A percentile compares a stretch with the other conserved stretches of the same genome.
Conservation (phyloP, 2,797 vertebrate species). For the Chaenodraco wilsoni region DNA sequence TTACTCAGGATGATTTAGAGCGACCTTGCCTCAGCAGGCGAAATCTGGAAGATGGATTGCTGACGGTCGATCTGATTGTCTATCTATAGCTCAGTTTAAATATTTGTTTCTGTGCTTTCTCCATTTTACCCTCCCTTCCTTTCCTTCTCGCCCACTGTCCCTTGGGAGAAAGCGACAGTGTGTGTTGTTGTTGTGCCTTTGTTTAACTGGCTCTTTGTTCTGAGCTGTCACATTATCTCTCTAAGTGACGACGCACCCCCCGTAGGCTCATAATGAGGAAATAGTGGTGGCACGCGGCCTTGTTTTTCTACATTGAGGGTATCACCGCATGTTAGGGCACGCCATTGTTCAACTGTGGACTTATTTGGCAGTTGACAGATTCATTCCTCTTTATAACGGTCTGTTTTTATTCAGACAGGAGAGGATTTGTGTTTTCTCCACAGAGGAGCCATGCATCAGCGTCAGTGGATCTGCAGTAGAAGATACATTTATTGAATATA, state of each 20-base stretch:
- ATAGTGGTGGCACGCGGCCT: constrained; percentile 42
- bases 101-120: constrained; percentile 18
- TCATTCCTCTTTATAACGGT: constrained; percentile 12
- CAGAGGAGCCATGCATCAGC: too few species aligned
- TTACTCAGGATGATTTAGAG: constrained; percentile 60
- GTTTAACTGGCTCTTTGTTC: constrained; percentile 73
- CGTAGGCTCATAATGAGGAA: constrained; percentile 72
- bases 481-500: constrained; percentile 4
- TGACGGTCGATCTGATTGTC: constrained; percentile 48
- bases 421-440: not conserved
- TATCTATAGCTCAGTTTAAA: constrained; percentile 33
- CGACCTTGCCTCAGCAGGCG: constrained; percentile 26
- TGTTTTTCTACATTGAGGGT: constrained; percentile 46
- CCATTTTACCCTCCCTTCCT: not conserved
- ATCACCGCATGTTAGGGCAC: constrained; percentile 36
- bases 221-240: constrained; percentile 75
- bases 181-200: constrained; percentile 53
- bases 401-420: constrained; percentile 22
- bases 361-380: constrained; percentile 51
- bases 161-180: constrained; percentile 14
- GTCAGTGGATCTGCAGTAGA: not conserved
- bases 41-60: constrained; percentile 58
- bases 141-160: constrained; percentile 4
- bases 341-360: constrained; percentile 24
- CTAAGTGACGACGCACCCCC: constrained; percentile 62